Evolutionary conservation across 2,888 invertebrate species (phyloP), one percentile per base, ranked within the genome.

Genomic region (Artemia sinica): DNA sequence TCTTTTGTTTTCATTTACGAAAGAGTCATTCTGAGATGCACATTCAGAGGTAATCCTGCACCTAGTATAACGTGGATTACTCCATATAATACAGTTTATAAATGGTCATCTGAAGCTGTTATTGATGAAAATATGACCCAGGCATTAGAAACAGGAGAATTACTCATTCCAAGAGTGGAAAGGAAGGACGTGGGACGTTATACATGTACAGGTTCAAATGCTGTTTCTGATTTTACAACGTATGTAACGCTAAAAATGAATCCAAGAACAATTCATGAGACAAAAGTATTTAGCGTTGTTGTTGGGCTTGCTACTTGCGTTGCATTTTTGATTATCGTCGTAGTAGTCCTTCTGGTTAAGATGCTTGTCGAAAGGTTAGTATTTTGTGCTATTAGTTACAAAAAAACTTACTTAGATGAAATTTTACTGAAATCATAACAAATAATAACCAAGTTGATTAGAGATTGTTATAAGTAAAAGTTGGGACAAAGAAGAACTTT

Each of bases 31-130:
- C 50, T 70, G 52, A 66, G 49, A 14, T 93, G 92, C 78, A 83
- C 84, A 71, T 87, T 85, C 75, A 81, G 82, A 50, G 89, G 89
- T 0, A 86, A 87, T 75, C 90, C 91, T 0, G 79, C 82, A 63
- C 89, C 91, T 2, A 86, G 88, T 66, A 82, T 92, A 68, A 87
- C 88, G 12, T 93, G 93, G 93, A 84, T 89, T 49, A 90, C 91
- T 2, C 77, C 76, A 1, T 71, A 72, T 49, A 73, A 74, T 66
- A 50, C 72, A 41, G 72, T 74, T 50, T 83, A 84, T 74, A 88
- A 89, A 72, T 88, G 88, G 85, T 87, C 86, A 76, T 87, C 88
- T 0, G 18, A 50, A 12, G 48, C 14, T 28, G 8, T 49, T 1
- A 12, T n/a, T 8, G 51, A 68, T 18, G 49, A 63, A 11, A 68